These are phyloP conservation scores for Lagodon rhomboides DNA, from an alignment of 2,797 vertebrate genomes.

Conservation along the genomic window DNA sequence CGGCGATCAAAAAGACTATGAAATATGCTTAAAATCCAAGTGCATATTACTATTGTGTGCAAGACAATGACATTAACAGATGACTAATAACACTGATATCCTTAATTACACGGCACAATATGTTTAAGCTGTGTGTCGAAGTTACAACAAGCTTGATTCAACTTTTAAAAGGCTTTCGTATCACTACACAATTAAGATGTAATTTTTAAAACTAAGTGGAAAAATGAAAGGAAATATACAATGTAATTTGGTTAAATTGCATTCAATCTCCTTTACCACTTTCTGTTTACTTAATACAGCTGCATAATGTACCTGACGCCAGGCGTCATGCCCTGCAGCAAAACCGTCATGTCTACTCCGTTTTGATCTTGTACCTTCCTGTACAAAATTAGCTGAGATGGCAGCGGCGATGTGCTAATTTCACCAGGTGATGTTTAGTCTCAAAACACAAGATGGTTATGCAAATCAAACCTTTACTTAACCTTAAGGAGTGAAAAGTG, in stretches of 20 bases:
- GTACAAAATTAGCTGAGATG: background rate
- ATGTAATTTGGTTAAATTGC: background rate
- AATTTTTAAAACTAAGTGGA: background rate
- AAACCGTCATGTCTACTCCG: background rate
- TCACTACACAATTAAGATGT: background rate
- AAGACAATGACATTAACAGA: constrained; percentile 27
- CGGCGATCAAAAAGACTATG: constrained; percentile 52
- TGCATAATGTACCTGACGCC: background rate
- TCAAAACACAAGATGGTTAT: background rate
- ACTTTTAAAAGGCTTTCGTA: constrained; percentile 12
- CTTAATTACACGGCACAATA: constrained; percentile 1
- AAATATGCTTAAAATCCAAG: constrained; percentile 47
- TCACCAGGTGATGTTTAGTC: constrained; percentile 2
- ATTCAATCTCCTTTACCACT: constrained; percentile 1
- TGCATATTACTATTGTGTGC: constrained; percentile 27
- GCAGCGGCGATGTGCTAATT: constrained; percentile 11
- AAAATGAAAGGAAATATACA: background rate
- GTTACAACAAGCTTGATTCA: constrained; percentile 4
- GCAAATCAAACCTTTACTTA: constrained; percentile 34
- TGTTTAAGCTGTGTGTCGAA: background rate
- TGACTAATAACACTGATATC: background rate
- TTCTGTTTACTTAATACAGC: background rate
- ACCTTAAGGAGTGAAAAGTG: constrained; percentile 21
- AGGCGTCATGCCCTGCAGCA: background rate
- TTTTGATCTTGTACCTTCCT: constrained; percentile 7